Evolutionary conservation across 1,140 invertebrate genomes (phyloP).

Genomic region (Brachionus sp.): DNA sequence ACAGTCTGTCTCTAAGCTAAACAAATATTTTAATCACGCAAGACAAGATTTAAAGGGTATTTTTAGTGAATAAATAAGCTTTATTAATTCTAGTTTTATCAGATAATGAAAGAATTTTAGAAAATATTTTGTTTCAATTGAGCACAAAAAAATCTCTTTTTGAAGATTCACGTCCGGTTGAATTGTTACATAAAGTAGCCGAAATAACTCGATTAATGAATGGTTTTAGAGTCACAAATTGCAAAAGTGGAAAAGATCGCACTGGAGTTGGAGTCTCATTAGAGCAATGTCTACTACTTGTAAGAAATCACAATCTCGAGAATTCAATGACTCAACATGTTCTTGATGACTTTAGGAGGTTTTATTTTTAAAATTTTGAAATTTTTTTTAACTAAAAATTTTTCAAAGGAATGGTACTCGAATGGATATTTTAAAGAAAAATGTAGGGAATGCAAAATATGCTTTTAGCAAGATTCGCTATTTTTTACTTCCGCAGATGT

Average conservation of each 20-base stretch:
- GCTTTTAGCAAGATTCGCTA: constrained; percentile 36
- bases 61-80: neutral
- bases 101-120: neutral
- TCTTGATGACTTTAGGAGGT: constrained; percentile 43
- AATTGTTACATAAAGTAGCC: constrained; percentile 17
- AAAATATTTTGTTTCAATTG: constrained; percentile 11
- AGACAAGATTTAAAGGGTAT: neutral
- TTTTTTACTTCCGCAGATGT: constrained; percentile 31
- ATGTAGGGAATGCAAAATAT: constrained; percentile 34
- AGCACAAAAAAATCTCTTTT: constrained; percentile 3
- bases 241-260: constrained; percentile 44
- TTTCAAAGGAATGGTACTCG: constrained; percentile 35
- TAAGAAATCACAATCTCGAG: constrained; percentile 27
- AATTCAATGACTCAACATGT: constrained; percentile 1
- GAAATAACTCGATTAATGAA: constrained; percentile 16
- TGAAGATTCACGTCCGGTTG: constrained; percentile 25
- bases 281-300: constrained; percentile 15
- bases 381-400: neutral
- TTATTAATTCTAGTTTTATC: neutral
- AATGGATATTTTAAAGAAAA: constrained; percentile 35
- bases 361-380: neutral
- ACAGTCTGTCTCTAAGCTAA: constrained; percentile 16
- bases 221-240: constrained; percentile 42
- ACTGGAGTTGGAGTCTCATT: constrained; percentile 34
- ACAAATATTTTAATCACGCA: neutral